These are phyloP conservation scores for Callopanchax toddi DNA, from an alignment of 2,113 vertebrate genomes.

Conservation along the genomic window DNA sequence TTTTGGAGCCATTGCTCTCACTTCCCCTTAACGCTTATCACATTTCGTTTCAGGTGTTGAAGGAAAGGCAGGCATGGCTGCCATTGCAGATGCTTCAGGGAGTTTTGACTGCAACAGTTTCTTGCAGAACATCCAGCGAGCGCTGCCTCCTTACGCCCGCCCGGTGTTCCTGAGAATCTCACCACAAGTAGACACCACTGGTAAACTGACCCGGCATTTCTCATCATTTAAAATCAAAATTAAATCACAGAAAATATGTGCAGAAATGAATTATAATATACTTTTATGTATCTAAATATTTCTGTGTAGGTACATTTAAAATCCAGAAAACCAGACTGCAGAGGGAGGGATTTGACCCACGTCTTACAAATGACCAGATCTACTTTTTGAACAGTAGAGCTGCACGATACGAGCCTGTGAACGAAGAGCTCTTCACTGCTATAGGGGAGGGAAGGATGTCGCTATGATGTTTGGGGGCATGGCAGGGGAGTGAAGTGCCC, in stretches of 20 bases:
- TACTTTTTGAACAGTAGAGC: constrained; percentile 86
- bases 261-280: neutral
- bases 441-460: constrained; percentile 80
- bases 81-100: constrained; percentile 81
- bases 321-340: constrained; percentile 92
- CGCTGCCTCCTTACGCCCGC: constrained; percentile 87
- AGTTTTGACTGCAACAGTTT: constrained; percentile 81
- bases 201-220: constrained; percentile 35
- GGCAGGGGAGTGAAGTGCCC: constrained; percentile 3
- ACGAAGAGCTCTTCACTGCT: constrained; percentile 76
- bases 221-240: neutral
- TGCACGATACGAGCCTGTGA: constrained; percentile 81
- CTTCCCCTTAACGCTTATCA: neutral
- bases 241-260: neutral
- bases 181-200: constrained; percentile 90
- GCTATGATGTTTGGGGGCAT: constrained; percentile 71
- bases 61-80: constrained; percentile 93
- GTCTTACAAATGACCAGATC: constrained; percentile 84
- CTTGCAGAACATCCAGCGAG: constrained; percentile 82
- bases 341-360: constrained; percentile 86
- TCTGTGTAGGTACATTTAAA: constrained; percentile 88
- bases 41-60: constrained; percentile 82
- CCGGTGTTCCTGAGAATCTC: constrained; percentile 90
- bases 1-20: neutral
- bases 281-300: neutral